Conservation (phyloP, 2,797 vertebrate species). For the Odontamblyopus lacepedii region DNA sequence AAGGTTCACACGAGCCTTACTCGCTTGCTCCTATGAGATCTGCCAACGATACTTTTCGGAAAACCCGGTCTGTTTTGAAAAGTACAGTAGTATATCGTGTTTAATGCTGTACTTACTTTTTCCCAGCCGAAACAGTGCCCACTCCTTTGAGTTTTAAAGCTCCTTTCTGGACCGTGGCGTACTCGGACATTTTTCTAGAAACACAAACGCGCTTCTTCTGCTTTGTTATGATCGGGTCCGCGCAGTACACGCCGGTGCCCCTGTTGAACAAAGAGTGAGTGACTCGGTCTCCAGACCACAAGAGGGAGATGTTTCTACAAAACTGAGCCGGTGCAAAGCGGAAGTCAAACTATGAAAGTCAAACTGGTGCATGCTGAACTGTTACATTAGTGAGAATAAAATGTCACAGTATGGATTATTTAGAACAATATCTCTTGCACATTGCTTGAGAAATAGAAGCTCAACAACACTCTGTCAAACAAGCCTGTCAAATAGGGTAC, state of each 20-base stretch:
- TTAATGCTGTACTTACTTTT: conserved; percentile 62
- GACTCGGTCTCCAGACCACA: conserved; percentile 11
- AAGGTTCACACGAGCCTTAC: background rate
- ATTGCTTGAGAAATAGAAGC: conserved; percentile 16
- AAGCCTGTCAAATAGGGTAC: conserved; percentile 19
- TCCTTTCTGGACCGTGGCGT: conserved; percentile 61
- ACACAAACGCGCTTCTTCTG: conserved; percentile 30
- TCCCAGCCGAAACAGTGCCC: conserved; percentile 61
- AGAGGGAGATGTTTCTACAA: conserved; percentile 15
- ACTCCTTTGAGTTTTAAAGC: conserved; percentile 72
- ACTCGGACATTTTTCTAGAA: conserved; percentile 72
- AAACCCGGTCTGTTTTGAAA: background rate
- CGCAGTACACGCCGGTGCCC: conserved; percentile 18
- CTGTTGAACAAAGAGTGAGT: conserved; percentile 18
- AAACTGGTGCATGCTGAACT: conserved; percentile 49
- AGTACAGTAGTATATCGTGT: background rate
- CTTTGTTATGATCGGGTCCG: background rate
- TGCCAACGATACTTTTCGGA: background rate
- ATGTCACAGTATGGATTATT: conserved; percentile 65
- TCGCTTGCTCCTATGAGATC: background rate
- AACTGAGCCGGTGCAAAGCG: conserved; percentile 6
- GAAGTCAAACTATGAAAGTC: conserved; percentile 57
- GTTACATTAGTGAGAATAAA: background rate
- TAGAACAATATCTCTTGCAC: conserved; percentile 24
- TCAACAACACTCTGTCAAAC: conserved; percentile 26